Conservation (phyloP, 2,888 invertebrate genomes). For the Tetragonula carbonaria region DNA sequence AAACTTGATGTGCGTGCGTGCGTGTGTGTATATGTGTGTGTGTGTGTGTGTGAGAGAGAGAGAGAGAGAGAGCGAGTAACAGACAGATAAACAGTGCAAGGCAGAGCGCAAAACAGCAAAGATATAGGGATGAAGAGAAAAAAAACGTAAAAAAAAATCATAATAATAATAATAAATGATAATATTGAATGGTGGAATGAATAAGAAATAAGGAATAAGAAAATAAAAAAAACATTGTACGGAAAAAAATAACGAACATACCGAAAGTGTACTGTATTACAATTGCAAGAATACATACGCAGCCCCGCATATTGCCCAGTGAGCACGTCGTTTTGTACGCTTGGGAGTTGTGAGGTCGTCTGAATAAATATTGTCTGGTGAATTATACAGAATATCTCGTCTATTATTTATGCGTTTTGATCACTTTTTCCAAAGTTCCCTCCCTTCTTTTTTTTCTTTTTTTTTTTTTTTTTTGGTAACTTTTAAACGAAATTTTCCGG, state of each 20-base stretch:
- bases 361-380: slow-evolving; percentile 88
- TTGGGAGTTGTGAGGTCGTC: slow-evolving; percentile 91
- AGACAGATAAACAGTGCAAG: slow-evolving; percentile 47
- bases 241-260: slow-evolving; percentile 41
- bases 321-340: slow-evolving; percentile 90
- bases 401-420: slow-evolving; percentile 69
- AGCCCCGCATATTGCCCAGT: slow-evolving; percentile 85
- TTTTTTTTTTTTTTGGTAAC: too few relatives aligned
- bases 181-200: slow-evolving; percentile 46
- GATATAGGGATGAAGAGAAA: slow-evolving; percentile 61
- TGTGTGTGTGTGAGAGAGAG: too few relatives aligned
- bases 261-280: slow-evolving; percentile 71
- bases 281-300: slow-evolving; percentile 70
- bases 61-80: neutral
- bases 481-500: too few relatives aligned
- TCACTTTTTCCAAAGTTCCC: neutral
- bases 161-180: slow-evolving; percentile 29
- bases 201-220: slow-evolving; percentile 68
- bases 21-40: too few relatives aligned
- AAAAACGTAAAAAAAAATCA: slow-evolving; percentile 24
- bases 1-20: slow-evolving; percentile 58
- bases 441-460: too few relatives aligned
- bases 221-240: slow-evolving; percentile 47
- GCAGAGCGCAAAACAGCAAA: slow-evolving; percentile 43
- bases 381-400: slow-evolving; percentile 85